Evolutionary conservation across 2,113 vertebrate genomes (phyloP).

Genomic region (Rousettus leschenaultii): DNA sequence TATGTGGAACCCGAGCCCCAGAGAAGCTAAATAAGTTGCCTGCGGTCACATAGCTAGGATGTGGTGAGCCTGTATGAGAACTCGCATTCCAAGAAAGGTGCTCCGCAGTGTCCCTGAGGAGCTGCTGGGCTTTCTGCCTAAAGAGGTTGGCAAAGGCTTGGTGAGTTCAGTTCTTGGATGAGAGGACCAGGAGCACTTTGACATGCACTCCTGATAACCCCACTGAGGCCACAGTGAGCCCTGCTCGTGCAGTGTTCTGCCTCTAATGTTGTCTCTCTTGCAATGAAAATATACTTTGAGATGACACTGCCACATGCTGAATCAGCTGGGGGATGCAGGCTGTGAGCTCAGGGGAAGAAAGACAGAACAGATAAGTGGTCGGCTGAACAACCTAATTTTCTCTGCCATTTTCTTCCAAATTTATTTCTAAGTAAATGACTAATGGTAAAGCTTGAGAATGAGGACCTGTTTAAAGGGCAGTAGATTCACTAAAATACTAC

Average conservation of each 20-base stretch:
- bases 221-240: accelerated
- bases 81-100: background rate
- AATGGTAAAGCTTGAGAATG: background rate
- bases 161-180: background rate
- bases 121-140: background rate
- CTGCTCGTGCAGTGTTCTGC: background rate
- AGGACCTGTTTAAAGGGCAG: background rate
- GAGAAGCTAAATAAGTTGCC: background rate
- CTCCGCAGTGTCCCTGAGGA: accelerated
- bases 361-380: too few relatives aligned
- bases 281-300: background rate
- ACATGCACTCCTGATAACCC: background rate
- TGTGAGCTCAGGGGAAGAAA: background rate
- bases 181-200: accelerated
- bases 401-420: background rate
- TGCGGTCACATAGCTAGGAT: background rate
- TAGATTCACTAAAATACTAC: background rate
- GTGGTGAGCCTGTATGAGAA: background rate
- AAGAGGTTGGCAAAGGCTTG: accelerated
- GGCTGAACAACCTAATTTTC: background rate
- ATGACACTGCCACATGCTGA: accelerated
- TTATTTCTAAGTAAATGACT: background rate
- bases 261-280: background rate
- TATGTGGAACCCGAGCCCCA: background rate
- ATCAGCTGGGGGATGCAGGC: background rate